Evolutionary conservation across 2,797 vertebrate genomes (phyloP).

Genomic region (Basileuterus tristriatus): DNA sequence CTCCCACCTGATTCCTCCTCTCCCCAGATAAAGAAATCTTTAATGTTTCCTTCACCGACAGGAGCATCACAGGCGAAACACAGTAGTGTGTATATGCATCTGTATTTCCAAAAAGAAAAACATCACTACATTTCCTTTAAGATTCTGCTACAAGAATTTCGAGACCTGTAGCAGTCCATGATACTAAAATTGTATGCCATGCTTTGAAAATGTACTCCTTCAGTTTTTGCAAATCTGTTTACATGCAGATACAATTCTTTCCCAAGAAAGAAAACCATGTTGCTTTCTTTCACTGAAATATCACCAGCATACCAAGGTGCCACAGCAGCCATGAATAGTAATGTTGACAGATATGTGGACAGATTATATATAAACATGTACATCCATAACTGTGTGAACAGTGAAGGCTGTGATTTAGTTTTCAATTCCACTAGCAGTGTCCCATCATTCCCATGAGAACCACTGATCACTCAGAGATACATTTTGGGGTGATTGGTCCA

Average conservation of each 20-base stretch:
- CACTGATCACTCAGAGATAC: slow-evolving; percentile 36
- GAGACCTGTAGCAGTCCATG: neutral
- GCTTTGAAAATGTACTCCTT: neutral
- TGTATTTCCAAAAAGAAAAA: neutral
- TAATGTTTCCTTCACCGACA: neutral
- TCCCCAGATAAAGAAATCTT: neutral
- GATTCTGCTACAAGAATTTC: neutral
- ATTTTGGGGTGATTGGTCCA: slow-evolving; percentile 40
- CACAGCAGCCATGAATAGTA: slow-evolving; percentile 55
- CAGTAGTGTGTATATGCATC: neutral
- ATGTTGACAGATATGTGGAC: slow-evolving; percentile 46
- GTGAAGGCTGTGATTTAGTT: slow-evolving; percentile 48
- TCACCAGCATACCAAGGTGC: slow-evolving; percentile 71
- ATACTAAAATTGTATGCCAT: neutral
- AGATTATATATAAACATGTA: slow-evolving; percentile 50
- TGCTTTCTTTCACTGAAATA: slow-evolving; percentile 79
- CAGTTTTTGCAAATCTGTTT: slow-evolving; percentile 35
- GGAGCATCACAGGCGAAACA: neutral
- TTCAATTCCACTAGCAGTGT: slow-evolving; percentile 31
- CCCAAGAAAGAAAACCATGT: slow-evolving; percentile 68
- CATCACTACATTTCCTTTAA: neutral
- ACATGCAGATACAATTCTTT: slow-evolving; percentile 71
- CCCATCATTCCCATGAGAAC: slow-evolving; percentile 34
- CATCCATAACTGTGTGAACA: neutral
- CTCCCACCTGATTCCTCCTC: neutral